Evolutionary conservation across 2,797 vertebrate genomes (phyloP), one percentile per base, ranked within the genome.

Genomic region (Strix occidentalis): DNA sequence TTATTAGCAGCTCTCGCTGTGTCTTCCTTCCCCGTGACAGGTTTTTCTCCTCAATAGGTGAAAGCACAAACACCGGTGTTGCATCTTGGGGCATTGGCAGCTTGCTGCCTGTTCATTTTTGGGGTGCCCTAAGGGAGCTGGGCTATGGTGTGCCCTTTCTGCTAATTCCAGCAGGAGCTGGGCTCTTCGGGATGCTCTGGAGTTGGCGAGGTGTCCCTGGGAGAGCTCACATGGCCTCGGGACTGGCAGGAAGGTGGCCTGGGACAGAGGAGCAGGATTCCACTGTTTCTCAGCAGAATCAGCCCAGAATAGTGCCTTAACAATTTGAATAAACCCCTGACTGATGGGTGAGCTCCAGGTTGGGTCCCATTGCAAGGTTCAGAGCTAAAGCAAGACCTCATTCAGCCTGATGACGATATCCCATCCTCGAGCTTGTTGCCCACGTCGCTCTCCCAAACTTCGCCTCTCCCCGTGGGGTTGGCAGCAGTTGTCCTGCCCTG

Each of bases 251-350:
- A 90, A 26, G 68, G 89, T 83, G 43, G 46, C 79, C n/a, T 29
- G 13, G 53, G 84, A 10, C 4, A 35, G 87, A 92, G 90, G 54
- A 92, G 76, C 14, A 25, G 86, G 81, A 85, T 0, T 6, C 19
- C 13, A 9, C 88, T 2, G 3, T 91, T 95, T 84, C 76, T 86
- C 0, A 0, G 53, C 86, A 90, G 86, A 77, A 87, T 82, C 53
- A 88, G 83, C 92, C 94, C 88, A 61, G 90, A 97, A 89, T 97
- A 97, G 96, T 97, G 96, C 96, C 96, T 97, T 97, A 97, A 95
- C 81, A 80, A 92, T 95, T 77, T 0, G 46, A 94, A 88, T n/a
- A 84, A 96, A 70, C 8, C 75, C 81, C 74, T 39, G 50, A 61
- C 57, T 6, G 12, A 29, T 1, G 28, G 41, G 65, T 71, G 71